Percentiles rank a stretch among this genome's conserved stretches.
Conservation (phyloP, 2,113 vertebrate species). For the Gracilinanus agilis region DNA sequence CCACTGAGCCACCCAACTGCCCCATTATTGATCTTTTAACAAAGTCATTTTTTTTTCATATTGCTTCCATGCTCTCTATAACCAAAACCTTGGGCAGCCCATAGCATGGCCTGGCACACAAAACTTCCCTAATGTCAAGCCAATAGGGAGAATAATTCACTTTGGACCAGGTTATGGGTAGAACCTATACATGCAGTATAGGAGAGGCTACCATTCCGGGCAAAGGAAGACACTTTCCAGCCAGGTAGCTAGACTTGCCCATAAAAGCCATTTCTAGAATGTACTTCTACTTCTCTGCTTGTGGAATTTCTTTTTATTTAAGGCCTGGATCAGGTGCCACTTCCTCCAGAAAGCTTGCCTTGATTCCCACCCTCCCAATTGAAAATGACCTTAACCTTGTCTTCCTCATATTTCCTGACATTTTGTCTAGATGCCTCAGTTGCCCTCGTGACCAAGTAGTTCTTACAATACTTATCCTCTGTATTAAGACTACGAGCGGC, state of each 20-base stretch:
- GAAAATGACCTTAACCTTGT: too few species aligned
- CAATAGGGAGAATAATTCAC: not conserved
- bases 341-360: not conserved
- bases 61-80: not conserved
- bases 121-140: not conserved
- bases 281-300: not conserved
- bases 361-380: not conserved
- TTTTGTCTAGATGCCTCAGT: too few species aligned
- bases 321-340: not conserved
- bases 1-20: too few species aligned
- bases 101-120: not conserved
- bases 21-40: not conserved
- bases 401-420: too few species aligned
- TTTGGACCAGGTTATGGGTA: not conserved
- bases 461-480: too few species aligned
- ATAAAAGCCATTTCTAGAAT: not conserved
- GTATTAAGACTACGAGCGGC: too few species aligned
- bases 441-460: too few species aligned
- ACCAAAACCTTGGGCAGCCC: not conserved
- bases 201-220: not conserved
- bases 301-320: not conserved
- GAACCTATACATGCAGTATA: not conserved
- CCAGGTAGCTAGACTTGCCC: not conserved
- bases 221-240: not conserved
- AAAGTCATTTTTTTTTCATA: not conserved